phyloP scores from a whole-genome alignment of 1,140 invertebrate species.

The Chionoecetes opilio region DNA sequence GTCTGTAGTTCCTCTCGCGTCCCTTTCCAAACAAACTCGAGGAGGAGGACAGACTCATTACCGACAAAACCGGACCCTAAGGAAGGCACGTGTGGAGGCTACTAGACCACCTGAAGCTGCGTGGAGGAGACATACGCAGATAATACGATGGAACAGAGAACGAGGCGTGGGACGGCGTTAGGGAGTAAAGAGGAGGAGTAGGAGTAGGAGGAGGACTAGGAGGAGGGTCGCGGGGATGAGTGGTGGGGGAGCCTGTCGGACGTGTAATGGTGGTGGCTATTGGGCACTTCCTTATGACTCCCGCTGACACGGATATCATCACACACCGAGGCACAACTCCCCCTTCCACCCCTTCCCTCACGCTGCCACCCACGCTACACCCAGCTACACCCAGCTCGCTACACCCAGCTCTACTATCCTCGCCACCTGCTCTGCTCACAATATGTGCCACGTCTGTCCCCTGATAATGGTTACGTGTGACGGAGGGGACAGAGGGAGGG shows the following conservation, averaged over 20 bases:
- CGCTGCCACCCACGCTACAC: neutral
- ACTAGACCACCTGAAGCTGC: too few species aligned
- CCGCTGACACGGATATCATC: conserved; percentile 72
- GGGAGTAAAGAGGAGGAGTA: neutral
- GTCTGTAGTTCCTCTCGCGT: neutral
- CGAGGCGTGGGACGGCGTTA: too few species aligned
- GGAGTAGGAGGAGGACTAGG: conserved; percentile 34
- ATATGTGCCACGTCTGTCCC: neutral
- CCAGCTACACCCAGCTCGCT: neutral
- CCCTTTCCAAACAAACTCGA: neutral
- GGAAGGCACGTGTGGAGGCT: too few species aligned
- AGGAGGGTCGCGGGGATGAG: conserved; percentile 44
- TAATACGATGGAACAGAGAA: too few species aligned
- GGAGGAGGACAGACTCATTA: too few species aligned
- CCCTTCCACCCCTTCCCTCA: neutral
- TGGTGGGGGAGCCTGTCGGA: conserved; percentile 71
- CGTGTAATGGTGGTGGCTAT: conserved; percentile 72
- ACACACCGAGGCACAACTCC: conserved; percentile 60
- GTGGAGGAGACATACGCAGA: neutral
- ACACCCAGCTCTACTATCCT: neutral
- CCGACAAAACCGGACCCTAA: too few species aligned
- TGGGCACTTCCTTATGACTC: conserved; percentile 72
- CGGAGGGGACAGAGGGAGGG: neutral
- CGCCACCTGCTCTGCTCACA: neutral
- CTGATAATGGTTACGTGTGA: too few species aligned